Evolutionary conservation across 2,113 vertebrate species (phyloP).

Genomic region (Telmatochromis sp.): DNA sequence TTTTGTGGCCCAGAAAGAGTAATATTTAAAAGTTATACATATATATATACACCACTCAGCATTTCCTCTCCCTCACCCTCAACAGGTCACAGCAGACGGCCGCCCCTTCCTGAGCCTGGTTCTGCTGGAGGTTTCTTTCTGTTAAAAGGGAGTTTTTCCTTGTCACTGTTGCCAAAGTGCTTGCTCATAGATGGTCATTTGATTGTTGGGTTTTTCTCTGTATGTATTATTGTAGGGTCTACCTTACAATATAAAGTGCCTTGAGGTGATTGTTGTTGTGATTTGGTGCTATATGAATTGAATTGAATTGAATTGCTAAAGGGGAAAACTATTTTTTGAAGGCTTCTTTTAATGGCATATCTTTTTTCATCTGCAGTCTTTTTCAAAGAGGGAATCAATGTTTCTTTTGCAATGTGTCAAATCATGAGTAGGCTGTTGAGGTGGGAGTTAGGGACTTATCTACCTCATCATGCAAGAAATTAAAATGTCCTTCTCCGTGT

Average conservation of each 20-base stretch:
- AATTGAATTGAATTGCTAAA: neutral
- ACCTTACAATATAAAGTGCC: neutral
- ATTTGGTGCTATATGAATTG: neutral
- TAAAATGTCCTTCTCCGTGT: fast-evolving
- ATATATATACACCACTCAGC: neutral
- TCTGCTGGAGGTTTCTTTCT: neutral
- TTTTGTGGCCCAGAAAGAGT: no score
- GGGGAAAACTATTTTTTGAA: neutral
- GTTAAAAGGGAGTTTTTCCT: neutral
- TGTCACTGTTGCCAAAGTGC: fast-evolving
- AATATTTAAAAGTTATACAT: no score
- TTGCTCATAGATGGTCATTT: fast-evolving
- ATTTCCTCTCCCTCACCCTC: neutral
- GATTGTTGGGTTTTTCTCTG: neutral
- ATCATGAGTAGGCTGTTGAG: neutral
- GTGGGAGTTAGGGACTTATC: neutral
- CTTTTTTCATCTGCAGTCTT: neutral
- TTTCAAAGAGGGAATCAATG: neutral
- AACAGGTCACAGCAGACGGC: fast-evolving
- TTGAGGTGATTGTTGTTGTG: neutral
- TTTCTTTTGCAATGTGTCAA: neutral
- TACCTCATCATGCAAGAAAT: neutral
- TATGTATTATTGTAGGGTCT: neutral
- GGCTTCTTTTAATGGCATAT: neutral
- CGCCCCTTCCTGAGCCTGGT: fast-evolving